Evolutionary conservation across 2,888 invertebrate genomes (phyloP).

Genomic region (Phengaris arion): DNA sequence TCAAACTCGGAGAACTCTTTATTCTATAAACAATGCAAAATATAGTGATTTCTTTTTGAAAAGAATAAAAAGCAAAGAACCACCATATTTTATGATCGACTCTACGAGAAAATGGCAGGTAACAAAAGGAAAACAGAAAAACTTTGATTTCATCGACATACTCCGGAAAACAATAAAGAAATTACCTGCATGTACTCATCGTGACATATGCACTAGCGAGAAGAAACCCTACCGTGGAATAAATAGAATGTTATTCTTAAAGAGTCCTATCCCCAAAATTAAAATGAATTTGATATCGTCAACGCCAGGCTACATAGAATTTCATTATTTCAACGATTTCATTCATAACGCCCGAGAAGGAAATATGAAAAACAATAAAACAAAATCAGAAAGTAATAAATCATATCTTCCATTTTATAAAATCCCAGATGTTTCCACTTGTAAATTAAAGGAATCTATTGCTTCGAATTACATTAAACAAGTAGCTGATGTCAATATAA

Average conservation of each 20-base stretch:
- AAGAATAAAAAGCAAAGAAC: not conserved
- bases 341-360: not conserved
- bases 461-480: not conserved
- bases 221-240: not conserved
- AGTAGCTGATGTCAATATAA: not conserved
- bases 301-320: conserved; percentile 65
- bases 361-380: not conserved
- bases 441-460: not conserved
- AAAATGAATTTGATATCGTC: conserved; percentile 34
- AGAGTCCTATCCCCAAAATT: not conserved
- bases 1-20: not conserved
- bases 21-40: not conserved
- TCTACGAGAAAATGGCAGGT: conserved; percentile 48
- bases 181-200: conserved; percentile 45
- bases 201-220: not conserved
- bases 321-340: conserved; percentile 62
- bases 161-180: conserved; percentile 59
- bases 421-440: not conserved
- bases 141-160: conserved; percentile 62
- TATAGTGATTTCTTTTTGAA: not conserved
- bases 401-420: conserved; percentile 3
- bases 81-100: not conserved
- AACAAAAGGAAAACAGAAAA: conserved; percentile 53
- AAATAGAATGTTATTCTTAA: conserved; percentile 29
- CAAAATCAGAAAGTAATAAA: conserved; percentile 2